Conservation (phyloP, 2,113 vertebrate genomes). For the Dissostichus mawsoni region DNA sequence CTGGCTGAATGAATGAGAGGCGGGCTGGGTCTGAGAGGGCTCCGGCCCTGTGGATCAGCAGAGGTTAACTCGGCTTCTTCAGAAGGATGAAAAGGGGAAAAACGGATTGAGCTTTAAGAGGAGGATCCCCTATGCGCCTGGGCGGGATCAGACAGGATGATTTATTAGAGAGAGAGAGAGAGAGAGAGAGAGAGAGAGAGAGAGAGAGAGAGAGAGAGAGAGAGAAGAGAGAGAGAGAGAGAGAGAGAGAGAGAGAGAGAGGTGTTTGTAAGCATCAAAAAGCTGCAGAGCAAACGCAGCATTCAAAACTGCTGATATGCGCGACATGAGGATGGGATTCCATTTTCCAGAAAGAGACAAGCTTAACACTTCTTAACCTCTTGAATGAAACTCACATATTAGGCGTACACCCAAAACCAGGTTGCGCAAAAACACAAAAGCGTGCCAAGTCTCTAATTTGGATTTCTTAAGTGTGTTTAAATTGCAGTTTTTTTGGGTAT, state of each 20-base stretch:
- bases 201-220: conserved; percentile 31
- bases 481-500: background rate
- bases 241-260: conserved; percentile 34
- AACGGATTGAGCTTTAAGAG: conserved; percentile 85
- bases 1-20: conserved; percentile 78
- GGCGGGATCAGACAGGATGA: conserved; percentile 83
- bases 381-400: background rate
- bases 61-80: conserved; percentile 85
- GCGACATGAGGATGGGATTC: conserved; percentile 59
- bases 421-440: conserved; percentile 14
- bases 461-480: background rate
- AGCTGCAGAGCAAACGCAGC: conserved; percentile 75
- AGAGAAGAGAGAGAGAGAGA: conserved; percentile 32
- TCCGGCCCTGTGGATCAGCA: conserved; percentile 77
- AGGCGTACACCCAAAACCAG: background rate
- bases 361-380: background rate
- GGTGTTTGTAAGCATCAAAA: conserved; percentile 67
- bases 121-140: conserved; percentile 77
- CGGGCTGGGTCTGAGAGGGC: conserved; percentile 68
- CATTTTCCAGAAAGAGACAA: background rate
- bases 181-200: conserved; percentile 42
- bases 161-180: conserved; percentile 80
- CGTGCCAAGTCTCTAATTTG: background rate
- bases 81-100: conserved; percentile 78
- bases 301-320: conserved; percentile 73